phyloP scores from a whole-genome alignment of 2,113 vertebrate genomes.

The Porphyrio hochstetteri region DNA sequence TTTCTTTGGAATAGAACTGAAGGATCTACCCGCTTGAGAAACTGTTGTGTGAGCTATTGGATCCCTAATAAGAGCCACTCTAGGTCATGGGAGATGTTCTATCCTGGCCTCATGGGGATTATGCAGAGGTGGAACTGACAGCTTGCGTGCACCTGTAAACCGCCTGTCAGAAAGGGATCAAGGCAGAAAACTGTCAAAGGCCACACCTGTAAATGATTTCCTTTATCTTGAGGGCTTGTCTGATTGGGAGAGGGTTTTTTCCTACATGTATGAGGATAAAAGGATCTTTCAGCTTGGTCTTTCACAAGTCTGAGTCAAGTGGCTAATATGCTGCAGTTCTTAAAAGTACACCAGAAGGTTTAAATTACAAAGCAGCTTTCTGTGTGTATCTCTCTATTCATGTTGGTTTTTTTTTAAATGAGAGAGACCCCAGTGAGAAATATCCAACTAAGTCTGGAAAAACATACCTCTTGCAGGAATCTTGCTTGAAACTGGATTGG shows the following conservation, averaged over 20 bases:
- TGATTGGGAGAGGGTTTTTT: neutral
- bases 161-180: neutral
- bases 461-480: neutral
- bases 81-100: neutral
- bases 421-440: neutral
- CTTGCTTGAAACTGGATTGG: neutral
- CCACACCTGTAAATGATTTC: neutral
- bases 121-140: neutral
- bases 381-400: neutral
- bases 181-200: neutral
- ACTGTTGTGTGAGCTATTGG: neutral
- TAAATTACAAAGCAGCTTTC: neutral
- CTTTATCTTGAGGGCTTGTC: slow-evolving; percentile 1
- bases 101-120: neutral
- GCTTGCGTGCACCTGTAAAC: neutral
- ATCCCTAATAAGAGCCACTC: neutral
- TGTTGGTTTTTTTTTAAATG: neutral
- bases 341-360: neutral
- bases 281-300: neutral
- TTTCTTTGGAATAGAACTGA: neutral
- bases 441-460: neutral
- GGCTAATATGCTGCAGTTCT: neutral
- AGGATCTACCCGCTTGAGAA: neutral
- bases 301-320: neutral
- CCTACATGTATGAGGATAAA: neutral